Base-by-base conservation (phyloP, 1,140 invertebrate genomes). In the Drosophila hydei region DNA sequence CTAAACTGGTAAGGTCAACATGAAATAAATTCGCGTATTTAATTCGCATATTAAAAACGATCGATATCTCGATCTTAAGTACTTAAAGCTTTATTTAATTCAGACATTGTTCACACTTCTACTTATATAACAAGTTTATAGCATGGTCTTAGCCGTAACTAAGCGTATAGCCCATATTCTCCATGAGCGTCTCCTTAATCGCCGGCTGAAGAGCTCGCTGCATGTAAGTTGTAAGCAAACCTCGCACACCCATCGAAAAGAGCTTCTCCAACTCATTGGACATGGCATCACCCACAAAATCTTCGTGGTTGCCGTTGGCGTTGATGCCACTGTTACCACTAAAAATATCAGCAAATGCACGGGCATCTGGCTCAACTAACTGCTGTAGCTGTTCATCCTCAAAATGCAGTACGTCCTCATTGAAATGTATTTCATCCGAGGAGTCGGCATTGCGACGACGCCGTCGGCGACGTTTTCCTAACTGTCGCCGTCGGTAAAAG, bases 121-220 rank as follows among this genome's bases (percentile, higher is more conserved):
- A 59, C 23, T 59, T 16, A 23, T 30, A 36, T 61, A 45, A 79
- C 62, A 62, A 65, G 40, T 42, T 67, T 45, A 72, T 69, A 47
- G 23, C 19, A 42, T 33, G 30, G 7, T 38, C 16, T 25, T n/a
- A 51, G 4, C 96, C 96, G 87, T 97, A 97, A 42, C 96, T 96
- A 67, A 96, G 94, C 1, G 96, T 96, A 79, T 96, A 97, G 11
- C 96, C 96, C 94, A 97, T 95, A 81, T 96, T 96, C 65, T 95
- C 92, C 96, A 96, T 96, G 12, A 97, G 92, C 2, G 96, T 96
- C 77, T 97, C 96, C 90, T 96, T 96, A 38, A 97, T 96, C 21
- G 96, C 96, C 12, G 96, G 95, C 89, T 97, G 95, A 19, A 97
- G 90, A 78, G 96, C 95, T 76, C 94, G 95, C 84, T 97, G 96